These are phyloP conservation scores for Calameuta idolon DNA, from an alignment of 2,888 invertebrate genomes.

Conservation along the genomic window DNA sequence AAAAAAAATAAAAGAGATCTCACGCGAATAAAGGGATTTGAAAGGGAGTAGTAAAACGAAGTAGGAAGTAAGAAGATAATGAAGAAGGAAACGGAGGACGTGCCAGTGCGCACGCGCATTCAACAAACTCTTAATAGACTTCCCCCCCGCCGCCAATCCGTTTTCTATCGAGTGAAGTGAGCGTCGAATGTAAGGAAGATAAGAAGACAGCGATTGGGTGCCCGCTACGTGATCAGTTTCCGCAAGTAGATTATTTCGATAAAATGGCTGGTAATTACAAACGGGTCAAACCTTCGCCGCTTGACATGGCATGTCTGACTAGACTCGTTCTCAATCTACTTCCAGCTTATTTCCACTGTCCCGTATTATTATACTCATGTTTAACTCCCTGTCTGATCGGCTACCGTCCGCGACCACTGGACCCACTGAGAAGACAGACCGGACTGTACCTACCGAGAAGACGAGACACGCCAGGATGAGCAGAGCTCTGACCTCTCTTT, in stretches of 20 bases:
- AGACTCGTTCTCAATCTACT: not conserved
- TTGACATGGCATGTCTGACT: not conserved
- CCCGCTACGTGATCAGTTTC: constrained; percentile 50
- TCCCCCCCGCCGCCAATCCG: constrained; percentile 36
- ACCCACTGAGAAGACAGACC: not conserved
- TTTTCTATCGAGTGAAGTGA: constrained; percentile 29
- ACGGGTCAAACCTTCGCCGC: not conserved
- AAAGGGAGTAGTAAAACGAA: not conserved
- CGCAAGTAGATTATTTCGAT: constrained; percentile 37
- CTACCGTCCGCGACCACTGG: not conserved
- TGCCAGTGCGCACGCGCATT: not conserved
- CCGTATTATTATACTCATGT: not conserved
- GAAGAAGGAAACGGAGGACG: not conserved
- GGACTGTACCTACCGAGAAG: too few relatives aligned
- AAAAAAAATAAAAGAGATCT: not conserved
- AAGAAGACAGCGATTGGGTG: constrained; percentile 42
- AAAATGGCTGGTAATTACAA: constrained; percentile 39
- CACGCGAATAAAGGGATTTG: not conserved
- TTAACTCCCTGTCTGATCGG: not conserved
- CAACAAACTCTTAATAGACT: constrained; percentile 45
- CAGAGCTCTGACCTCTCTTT: not conserved
- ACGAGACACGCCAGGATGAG: not conserved
- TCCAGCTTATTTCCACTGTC: not conserved
- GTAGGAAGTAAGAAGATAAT: not conserved
- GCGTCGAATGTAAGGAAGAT: constrained; percentile 23